phyloP scores from a whole-genome alignment of 2,888 invertebrate species.

The Kryphioiulus occultus region DNA sequence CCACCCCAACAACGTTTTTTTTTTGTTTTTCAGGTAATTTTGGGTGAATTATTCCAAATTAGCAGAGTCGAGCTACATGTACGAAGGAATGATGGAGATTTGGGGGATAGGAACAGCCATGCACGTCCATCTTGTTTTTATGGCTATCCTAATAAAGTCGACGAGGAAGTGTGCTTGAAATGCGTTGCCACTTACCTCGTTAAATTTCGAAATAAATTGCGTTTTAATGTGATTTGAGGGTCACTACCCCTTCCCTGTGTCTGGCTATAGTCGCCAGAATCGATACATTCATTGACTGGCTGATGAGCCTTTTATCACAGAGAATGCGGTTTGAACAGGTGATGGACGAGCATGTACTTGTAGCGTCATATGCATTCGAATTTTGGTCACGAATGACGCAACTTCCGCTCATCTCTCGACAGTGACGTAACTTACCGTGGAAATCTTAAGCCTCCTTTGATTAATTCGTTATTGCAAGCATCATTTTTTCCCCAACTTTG shows the following conservation, averaged over 20 bases:
- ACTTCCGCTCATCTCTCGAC: background rate
- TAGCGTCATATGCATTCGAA: background rate
- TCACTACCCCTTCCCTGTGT: background rate
- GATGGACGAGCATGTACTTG: background rate
- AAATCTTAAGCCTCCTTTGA: too few species aligned
- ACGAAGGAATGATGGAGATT: background rate
- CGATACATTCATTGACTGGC: background rate
- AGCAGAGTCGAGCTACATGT: background rate
- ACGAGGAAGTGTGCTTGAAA: constrained; percentile 5
- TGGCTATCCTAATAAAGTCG: background rate
- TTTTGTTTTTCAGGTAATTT: background rate
- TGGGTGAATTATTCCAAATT: background rate
- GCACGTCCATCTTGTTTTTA: background rate
- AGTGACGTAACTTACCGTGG: background rate
- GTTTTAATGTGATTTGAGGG: background rate
- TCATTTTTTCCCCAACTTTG: background rate
- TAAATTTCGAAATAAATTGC: background rate
- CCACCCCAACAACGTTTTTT: background rate
- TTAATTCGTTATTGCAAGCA: background rate
- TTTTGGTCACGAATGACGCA: background rate
- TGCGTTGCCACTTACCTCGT: background rate
- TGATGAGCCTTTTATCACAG: background rate
- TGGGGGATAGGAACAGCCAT: background rate
- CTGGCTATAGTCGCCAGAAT: background rate
- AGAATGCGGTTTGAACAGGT: background rate